Conservation (phyloP, 1,140 invertebrate genomes). For the Brachionus paranguensis region DNA sequence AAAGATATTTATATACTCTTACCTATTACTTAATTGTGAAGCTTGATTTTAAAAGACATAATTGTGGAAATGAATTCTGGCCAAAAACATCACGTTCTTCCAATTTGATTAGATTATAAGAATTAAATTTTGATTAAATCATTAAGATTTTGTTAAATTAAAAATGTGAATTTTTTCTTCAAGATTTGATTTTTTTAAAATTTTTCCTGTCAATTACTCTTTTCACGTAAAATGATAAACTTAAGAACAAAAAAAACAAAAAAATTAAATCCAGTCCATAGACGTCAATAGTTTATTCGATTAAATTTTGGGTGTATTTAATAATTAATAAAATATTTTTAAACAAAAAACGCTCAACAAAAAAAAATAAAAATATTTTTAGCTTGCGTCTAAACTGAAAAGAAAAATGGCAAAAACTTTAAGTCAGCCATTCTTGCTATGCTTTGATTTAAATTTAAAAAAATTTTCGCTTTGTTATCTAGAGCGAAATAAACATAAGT, state of each 20-base stretch:
- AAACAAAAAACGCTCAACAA: slow-evolving; percentile 3
- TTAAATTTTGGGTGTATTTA: background rate
- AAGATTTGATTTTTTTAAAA: no score
- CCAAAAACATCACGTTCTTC: no score
- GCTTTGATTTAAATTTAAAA: background rate
- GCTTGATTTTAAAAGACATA: no score
- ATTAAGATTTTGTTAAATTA: background rate
- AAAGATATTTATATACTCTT: no score
- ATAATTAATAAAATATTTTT: background rate
- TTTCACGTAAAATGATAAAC: background rate
- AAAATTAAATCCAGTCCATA: background rate
- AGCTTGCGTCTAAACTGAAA: background rate
- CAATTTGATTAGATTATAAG: no score
- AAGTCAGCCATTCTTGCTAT: background rate
- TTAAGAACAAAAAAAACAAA: no score
- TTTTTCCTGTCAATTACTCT: background rate
- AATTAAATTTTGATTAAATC: background rate
- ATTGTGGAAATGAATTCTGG: no score
- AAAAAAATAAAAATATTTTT: slow-evolving; percentile 11
- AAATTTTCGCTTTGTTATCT: background rate
- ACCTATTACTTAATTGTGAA: no score
- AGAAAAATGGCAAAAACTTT: background rate
- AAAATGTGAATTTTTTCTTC: background rate
- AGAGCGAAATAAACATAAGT: background rate
- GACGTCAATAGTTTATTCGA: slow-evolving; percentile 1